Percentiles rank a stretch among this genome's conserved stretches.
These are phyloP conservation scores for Ganaspis sp. DNA, from an alignment of 1,140 invertebrate genomes.

Conservation along the genomic window DNA sequence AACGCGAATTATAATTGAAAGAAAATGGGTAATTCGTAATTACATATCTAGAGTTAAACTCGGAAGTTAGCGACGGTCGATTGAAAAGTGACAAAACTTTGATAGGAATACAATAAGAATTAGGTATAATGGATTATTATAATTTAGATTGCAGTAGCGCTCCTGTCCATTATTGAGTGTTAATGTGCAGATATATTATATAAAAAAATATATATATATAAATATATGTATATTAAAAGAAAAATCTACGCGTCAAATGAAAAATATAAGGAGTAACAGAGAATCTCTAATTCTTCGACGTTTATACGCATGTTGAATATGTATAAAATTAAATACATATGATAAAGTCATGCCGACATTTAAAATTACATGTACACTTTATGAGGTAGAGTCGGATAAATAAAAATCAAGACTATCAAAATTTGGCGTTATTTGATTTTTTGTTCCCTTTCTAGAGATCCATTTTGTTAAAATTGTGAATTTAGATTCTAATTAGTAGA, in stretches of 20 bases:
- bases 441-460: too few species aligned
- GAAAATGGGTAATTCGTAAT: neutral
- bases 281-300: conserved; percentile 48
- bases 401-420: conserved; percentile 51
- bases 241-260: conserved; percentile 45
- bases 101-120: conserved; percentile 11
- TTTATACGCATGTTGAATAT: conserved; percentile 59
- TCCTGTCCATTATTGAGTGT: conserved; percentile 28
- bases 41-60: conserved; percentile 24
- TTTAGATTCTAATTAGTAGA: too few species aligned
- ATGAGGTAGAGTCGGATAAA: conserved; percentile 52
- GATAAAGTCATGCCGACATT: conserved; percentile 37
- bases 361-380: conserved; percentile 48
- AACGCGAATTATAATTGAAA: neutral
- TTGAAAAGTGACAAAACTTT: conserved; percentile 1
- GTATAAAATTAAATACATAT: conserved; percentile 34
- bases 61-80: neutral
- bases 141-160: conserved; percentile 26
- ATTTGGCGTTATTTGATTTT: conserved; percentile 23
- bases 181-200: conserved; percentile 18
- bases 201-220: conserved; percentile 15
- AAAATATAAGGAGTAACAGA: conserved; percentile 27
- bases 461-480: too few species aligned
- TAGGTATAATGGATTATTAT: conserved; percentile 7
- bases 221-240: conserved; percentile 40